These are phyloP conservation scores for Dascyllus trimaculatus DNA, from an alignment of 2,113 vertebrate genomes.

Conservation along the genomic window DNA sequence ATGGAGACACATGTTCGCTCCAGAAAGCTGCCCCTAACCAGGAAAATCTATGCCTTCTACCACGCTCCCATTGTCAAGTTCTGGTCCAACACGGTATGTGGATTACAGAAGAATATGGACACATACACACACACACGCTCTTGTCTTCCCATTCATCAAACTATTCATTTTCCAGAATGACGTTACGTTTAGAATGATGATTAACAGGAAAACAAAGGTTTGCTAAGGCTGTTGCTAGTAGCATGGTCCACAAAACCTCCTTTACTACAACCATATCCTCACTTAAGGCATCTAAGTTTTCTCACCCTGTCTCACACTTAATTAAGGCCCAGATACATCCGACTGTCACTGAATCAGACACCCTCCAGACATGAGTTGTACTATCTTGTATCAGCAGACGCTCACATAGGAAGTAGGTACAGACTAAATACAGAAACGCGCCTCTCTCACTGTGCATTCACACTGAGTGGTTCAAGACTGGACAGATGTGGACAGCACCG, in stretches of 20 bases:
- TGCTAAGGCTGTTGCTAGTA: not conserved
- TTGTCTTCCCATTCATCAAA: not conserved
- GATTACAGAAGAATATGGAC: not conserved
- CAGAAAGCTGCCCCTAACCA: constrained; percentile 93
- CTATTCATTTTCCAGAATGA: not conserved
- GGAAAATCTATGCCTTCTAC: constrained; percentile 98
- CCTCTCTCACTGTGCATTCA: not conserved
- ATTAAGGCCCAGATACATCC: constrained; percentile 1
- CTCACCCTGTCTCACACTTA: not conserved
- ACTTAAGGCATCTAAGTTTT: not conserved
- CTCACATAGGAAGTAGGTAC: not conserved
- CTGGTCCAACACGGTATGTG: constrained; percentile 96
- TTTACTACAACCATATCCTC: not conserved
- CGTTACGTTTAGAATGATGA: not conserved
- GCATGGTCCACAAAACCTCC: not conserved
- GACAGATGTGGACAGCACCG: not conserved
- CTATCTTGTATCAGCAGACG: no score
- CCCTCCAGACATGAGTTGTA: no score
- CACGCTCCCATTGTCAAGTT: constrained; percentile 99
- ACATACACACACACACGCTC: not conserved
- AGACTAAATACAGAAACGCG: not conserved
- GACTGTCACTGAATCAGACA: no score
- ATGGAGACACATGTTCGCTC: constrained; percentile 91
- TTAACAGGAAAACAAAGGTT: not conserved
- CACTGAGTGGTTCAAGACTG: not conserved